Conservation (phyloP, 2,888 invertebrate species). For the Epinotia demarniana region DNA sequence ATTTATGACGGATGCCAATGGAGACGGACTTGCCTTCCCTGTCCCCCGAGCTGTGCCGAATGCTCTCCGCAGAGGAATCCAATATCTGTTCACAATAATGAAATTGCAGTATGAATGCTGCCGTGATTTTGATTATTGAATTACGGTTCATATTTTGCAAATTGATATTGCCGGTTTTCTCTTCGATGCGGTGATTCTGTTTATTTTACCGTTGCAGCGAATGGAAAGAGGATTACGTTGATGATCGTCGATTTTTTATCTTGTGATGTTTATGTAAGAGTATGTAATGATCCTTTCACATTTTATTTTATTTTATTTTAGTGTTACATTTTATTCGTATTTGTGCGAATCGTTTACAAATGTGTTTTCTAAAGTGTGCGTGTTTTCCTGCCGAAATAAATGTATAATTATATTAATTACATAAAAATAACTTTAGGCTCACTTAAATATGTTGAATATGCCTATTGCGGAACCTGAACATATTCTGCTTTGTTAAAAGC, state of each 20-base stretch:
- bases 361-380: no score
- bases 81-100: constrained; percentile 76
- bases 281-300: background rate
- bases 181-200: constrained; percentile 43
- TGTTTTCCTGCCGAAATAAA: background rate
- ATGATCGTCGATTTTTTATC: constrained; percentile 25
- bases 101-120: constrained; percentile 77
- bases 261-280: constrained; percentile 14
- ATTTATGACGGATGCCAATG: constrained; percentile 6
- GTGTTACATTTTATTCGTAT: background rate
- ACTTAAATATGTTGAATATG: no score
- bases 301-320: no score
- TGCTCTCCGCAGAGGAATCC: constrained; percentile 70
- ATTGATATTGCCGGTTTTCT: constrained; percentile 55
- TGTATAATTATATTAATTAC: background rate
- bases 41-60: constrained; percentile 68
- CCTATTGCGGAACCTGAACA: no score
- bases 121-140: constrained; percentile 79
- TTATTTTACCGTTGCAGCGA: constrained; percentile 40
- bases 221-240: constrained; percentile 27
- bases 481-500: no score
- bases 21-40: constrained; percentile 34
- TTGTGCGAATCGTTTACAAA: no score
- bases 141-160: constrained; percentile 66
- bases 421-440: background rate